Percentiles rank a stretch among this genome's conserved stretches.
Evolutionary conservation across 2,113 vertebrate genomes (phyloP).

Genomic region (Glaucomys volans): DNA sequence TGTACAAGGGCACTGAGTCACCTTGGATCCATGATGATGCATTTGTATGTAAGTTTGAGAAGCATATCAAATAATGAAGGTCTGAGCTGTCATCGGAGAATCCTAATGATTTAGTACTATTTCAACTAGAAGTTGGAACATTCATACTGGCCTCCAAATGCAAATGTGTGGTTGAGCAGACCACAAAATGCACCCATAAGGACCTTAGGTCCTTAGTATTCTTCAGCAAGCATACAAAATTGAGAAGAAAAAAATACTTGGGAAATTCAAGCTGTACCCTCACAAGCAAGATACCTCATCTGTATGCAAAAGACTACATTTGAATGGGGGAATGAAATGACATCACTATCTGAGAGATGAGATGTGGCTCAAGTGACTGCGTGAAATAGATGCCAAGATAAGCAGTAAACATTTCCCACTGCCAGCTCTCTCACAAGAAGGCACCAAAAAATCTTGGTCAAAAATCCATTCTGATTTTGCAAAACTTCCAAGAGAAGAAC

Average conservation of each 20-base stretch:
- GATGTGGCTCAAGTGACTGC: neutral
- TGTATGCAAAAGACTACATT: neutral
- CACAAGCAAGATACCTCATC: neutral
- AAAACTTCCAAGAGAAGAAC: neutral
- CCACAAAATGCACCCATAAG: neutral
- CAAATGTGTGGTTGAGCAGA: neutral
- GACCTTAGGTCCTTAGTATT: neutral
- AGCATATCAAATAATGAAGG: neutral
- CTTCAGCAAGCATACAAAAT: neutral
- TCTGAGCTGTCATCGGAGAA: neutral
- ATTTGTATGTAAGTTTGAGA: neutral
- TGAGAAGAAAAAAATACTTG: neutral
- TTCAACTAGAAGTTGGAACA: neutral
- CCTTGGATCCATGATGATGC: fast-evolving
- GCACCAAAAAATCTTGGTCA: neutral
- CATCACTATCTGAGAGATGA: neutral
- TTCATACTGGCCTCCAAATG: neutral
- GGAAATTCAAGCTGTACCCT: neutral
- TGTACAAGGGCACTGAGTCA: too few relatives aligned
- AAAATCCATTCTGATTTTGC: neutral
- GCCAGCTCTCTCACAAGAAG: neutral
- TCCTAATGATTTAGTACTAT: neutral
- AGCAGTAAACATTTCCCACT: neutral
- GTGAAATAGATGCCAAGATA: neutral
- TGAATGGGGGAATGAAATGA: neutral